Evolutionary conservation across 2,113 vertebrate genomes (phyloP).

Genomic region (Daubentonia madagascariensis): DNA sequence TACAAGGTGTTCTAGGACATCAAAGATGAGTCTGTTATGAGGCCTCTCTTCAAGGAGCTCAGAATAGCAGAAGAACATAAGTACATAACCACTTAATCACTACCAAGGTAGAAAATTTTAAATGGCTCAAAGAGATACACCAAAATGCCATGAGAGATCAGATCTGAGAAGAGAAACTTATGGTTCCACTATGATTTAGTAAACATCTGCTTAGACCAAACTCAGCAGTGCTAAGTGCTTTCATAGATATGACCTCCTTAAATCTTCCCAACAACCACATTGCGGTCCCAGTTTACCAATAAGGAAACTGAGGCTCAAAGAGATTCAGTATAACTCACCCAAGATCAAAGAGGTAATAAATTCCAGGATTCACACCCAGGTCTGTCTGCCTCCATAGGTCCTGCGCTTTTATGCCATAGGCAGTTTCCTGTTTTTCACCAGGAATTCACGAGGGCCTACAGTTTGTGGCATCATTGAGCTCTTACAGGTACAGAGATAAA

Average conservation of each 20-base stretch:
- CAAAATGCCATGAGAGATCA: neutral
- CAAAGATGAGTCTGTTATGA: neutral
- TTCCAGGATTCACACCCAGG: neutral
- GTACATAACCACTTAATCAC: neutral
- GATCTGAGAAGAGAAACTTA: neutral
- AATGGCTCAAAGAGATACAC: neutral
- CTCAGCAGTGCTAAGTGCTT: neutral
- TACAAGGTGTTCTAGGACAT: neutral
- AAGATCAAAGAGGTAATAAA: neutral
- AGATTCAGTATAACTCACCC: neutral
- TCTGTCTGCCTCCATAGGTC: neutral
- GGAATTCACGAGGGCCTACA: neutral
- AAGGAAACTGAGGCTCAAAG: neutral
- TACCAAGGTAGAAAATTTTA: neutral
- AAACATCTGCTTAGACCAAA: neutral
- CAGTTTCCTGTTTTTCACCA: neutral
- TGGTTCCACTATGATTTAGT: neutral
- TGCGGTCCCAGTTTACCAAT: neutral
- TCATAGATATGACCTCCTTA: neutral
- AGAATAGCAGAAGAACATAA: neutral
- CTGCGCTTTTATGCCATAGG: neutral
- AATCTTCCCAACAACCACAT: neutral
- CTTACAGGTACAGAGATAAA: neutral
- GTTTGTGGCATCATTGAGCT: neutral
- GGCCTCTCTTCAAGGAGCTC: neutral